Evolutionary conservation across 2,113 vertebrate genomes (phyloP).

Genomic region (Myodes glareolus): DNA sequence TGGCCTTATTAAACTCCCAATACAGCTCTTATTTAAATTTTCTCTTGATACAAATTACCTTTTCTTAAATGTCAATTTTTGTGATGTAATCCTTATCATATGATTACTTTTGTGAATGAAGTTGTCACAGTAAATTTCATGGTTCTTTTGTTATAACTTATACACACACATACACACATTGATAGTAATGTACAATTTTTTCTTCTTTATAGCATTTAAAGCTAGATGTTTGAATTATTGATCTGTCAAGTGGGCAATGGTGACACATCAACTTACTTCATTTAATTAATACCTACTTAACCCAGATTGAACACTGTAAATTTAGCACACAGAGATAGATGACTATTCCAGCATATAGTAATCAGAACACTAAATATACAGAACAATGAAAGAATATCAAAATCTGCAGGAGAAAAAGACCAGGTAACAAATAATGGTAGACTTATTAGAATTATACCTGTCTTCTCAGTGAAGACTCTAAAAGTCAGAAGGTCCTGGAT

Average conservation of each 20-base stretch:
- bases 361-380: no score
- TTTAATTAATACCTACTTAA: not conserved
- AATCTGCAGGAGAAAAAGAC: no score
- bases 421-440: no score
- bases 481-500: no score
- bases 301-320: not conserved
- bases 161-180: not conserved
- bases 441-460: no score
- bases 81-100: not conserved
- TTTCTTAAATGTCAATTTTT: not conserved
- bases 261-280: not conserved
- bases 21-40: no score
- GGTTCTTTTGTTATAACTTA: not conserved
- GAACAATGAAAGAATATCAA: no score
- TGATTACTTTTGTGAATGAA: not conserved
- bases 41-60: not conserved
- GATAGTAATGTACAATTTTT: not conserved
- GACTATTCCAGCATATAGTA: not conserved
- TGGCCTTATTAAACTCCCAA: not conserved
- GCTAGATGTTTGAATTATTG: not conserved
- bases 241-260: not conserved
- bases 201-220: not conserved
- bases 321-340: not conserved
- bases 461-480: no score
- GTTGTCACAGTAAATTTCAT: not conserved